phyloP scores from a whole-genome alignment of 2,888 invertebrate genomes.

The Nemotelus pantherinus region DNA sequence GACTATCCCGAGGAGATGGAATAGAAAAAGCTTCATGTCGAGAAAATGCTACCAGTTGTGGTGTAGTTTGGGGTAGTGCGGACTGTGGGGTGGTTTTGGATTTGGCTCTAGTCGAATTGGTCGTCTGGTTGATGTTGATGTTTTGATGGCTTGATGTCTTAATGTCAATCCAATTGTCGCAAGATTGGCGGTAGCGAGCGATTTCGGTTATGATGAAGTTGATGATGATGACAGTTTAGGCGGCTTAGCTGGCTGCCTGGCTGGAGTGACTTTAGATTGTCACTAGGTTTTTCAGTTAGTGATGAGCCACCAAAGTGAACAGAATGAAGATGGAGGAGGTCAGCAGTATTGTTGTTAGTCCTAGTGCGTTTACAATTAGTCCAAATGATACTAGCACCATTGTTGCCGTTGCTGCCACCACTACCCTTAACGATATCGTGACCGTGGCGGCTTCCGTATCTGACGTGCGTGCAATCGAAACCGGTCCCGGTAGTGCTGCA shows the following conservation, averaged over 20 bases:
- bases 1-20: conserved; percentile 35
- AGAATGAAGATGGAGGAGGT: conserved; percentile 29
- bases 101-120: conserved; percentile 4
- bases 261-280: conserved; percentile 13
- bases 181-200: conserved; percentile 15
- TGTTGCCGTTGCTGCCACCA: too few relatives aligned
- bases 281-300: conserved; percentile 37
- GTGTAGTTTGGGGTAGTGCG: too few relatives aligned
- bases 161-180: conserved; percentile 35
- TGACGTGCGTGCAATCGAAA: conserved; percentile 5
- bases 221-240: conserved; percentile 6
- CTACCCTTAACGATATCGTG: neutral
- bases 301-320: conserved; percentile 43
- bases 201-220: neutral
- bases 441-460: conserved; percentile 8
- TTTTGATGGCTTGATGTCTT: conserved; percentile 25
- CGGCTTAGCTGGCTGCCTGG: neutral
- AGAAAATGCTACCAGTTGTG: neutral
- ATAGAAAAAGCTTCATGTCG: neutral
- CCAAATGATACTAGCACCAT: neutral
- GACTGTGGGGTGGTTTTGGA: neutral
- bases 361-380: conserved; percentile 24
- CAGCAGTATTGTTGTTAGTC: conserved; percentile 16
- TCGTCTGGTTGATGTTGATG: conserved; percentile 24
- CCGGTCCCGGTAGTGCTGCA: conserved; percentile 11